These are phyloP conservation scores for Smittia sp. DNA, from an alignment of 2,888 invertebrate genomes.

Conservation along the genomic window DNA sequence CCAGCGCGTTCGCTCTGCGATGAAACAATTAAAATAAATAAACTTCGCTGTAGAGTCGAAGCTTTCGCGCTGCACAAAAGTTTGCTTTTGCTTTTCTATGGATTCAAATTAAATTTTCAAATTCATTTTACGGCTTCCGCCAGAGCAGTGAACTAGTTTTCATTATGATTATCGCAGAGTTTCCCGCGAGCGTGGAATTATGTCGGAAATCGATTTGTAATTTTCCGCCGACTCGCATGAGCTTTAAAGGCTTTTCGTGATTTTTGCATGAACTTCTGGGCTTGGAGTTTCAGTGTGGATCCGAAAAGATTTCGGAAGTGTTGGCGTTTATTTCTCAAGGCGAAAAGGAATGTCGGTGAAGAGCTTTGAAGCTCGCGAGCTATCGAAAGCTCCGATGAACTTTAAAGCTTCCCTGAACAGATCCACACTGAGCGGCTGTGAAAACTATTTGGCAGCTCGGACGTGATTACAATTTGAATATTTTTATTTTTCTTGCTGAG, in stretches of 20 bases:
- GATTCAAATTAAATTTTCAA: background rate
- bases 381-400: too few species aligned
- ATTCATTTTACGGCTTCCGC: background rate
- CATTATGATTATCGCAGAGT: background rate
- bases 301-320: too few species aligned
- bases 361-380: too few species aligned
- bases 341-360: too few species aligned
- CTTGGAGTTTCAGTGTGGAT: too few species aligned
- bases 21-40: slow-evolving; percentile 34
- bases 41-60: background rate
- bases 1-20: background rate
- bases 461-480: background rate
- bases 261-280: too few species aligned
- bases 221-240: too few species aligned
- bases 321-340: too few species aligned
- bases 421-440: background rate
- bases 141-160: background rate
- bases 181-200: background rate
- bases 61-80: background rate
- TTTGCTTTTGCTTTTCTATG: background rate
- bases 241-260: too few species aligned
- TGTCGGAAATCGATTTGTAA: too few species aligned
- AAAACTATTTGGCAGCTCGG: slow-evolving; percentile 12
- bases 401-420: too few species aligned
- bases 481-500: background rate